phyloP scores from a whole-genome alignment of 2,888 invertebrate species.

The Falcaria lacertinaria region DNA sequence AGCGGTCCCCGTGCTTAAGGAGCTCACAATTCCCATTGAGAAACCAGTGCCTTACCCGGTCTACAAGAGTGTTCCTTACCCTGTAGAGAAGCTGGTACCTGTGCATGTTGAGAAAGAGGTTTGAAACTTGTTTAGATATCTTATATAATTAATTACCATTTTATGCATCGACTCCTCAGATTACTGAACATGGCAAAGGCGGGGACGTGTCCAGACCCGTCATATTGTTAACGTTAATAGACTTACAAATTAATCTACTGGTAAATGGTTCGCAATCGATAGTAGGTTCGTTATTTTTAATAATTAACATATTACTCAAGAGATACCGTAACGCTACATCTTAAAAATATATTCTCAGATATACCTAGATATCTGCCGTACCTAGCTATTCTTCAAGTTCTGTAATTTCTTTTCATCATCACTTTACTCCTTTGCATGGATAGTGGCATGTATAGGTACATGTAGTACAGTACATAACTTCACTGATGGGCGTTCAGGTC shows the following conservation, averaged over 20 bases:
- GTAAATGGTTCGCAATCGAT: too few species aligned
- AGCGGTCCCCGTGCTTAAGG: slow-evolving; percentile 82
- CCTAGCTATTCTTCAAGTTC: too few species aligned
- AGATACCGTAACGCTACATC: too few species aligned
- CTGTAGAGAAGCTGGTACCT: slow-evolving; percentile 87
- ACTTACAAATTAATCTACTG: too few species aligned
- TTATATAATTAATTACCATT: neutral
- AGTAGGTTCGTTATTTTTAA: too few species aligned
- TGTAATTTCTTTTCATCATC: too few species aligned
- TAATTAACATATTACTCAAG: too few species aligned
- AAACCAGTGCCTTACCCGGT: slow-evolving; percentile 84
- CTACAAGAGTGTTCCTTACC: slow-evolving; percentile 84
- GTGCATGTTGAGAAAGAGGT: slow-evolving; percentile 86
- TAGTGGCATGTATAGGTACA: neutral
- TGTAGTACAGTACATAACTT: too few species aligned
- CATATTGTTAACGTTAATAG: neutral
- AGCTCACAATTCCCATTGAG: slow-evolving; percentile 79
- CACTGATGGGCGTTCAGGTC: too few species aligned
- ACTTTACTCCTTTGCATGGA: neutral
- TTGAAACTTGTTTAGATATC: slow-evolving; percentile 5
- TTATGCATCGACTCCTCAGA: neutral
- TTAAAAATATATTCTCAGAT: too few species aligned
- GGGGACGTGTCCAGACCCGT: neutral
- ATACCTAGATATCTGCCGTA: too few species aligned
- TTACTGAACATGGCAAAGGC: neutral